These are phyloP conservation scores for Telmatochromis bifrenatus DNA, from an alignment of 2,113 vertebrate species.

Conservation along the genomic window DNA sequence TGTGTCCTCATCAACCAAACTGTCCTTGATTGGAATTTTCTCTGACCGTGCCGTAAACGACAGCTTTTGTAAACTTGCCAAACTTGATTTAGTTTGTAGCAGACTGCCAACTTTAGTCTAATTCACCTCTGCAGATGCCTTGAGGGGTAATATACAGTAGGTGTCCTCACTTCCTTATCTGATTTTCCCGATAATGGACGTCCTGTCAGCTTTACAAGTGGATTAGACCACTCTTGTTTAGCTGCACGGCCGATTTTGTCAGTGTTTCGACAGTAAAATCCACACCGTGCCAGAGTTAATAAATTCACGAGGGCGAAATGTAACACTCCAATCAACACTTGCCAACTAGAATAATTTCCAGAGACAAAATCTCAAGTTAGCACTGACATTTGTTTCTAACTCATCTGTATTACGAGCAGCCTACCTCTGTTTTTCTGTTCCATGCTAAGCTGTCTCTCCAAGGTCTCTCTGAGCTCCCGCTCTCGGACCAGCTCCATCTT, in stretches of 20 bases:
- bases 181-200: slow-evolving; percentile 31
- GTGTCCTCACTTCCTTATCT: slow-evolving; percentile 42
- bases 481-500: slow-evolving; percentile 98
- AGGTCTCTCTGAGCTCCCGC: slow-evolving; percentile 90
- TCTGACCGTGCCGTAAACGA: background rate
- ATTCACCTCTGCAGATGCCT: slow-evolving; percentile 39
- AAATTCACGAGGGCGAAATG: background rate
- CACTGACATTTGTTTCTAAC: background rate
- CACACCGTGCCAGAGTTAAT: background rate
- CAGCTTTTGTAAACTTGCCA: slow-evolving; percentile 28
- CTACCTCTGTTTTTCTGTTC: slow-evolving; percentile 98
- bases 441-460: slow-evolving; percentile 94
- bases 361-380: background rate
- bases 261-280: background rate
- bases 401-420: background rate
- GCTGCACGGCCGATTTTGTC: background rate
- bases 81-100: slow-evolving; percentile 30
- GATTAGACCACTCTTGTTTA: slow-evolving; percentile 12
- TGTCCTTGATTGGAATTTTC: slow-evolving; percentile 1
- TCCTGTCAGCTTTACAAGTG: slow-evolving; percentile 20
- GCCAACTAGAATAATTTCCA: background rate
- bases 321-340: background rate
- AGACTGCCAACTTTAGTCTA: slow-evolving; percentile 26
- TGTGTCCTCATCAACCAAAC: background rate
- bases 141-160: slow-evolving; percentile 31